Base-by-base conservation (phyloP, 2,888 invertebrate genomes). In the Metacarcinus magister region DNA sequence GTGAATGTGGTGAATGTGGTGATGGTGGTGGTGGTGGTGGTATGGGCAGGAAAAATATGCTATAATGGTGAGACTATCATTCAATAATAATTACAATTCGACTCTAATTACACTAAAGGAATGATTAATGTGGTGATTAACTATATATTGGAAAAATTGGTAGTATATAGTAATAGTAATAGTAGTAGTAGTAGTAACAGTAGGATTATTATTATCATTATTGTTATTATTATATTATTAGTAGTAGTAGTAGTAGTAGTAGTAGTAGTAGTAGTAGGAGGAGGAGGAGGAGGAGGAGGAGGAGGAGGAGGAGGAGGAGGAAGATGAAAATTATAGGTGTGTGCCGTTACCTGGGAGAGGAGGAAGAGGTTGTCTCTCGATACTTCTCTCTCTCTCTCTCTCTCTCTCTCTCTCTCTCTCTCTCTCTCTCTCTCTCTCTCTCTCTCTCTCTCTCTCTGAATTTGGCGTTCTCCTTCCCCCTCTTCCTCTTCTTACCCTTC, bases 241-340 rank as follows among this genome's bases (percentile, higher is more conserved):
- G 91, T 91, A 91, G 91, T 43, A 91, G 91, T 91, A 91, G 43
- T 91, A 91, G 91, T 91, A 91, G 91, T 91, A 91, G 82, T 82
- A 82, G 82, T 82, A 82, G 82, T 82, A 82, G 82, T 82, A 82
- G 82, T 82, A 82, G 82, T 82, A 60, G 23, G 60, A 60, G 60
- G 60, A 60, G 60, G 60, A 60, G 46, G 46, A 60, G 60, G 5
- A 60, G 60, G 60, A 60, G 60, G 60, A 60, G 60, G 60, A 60
- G 60, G 60, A 60, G 60, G n/a, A n/a, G 67, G n/a, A n/a, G 67
- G 32, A 32, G 82, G 32, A 32, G 82, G 28, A 32, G 82, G 32
- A 82, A 23, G 82, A 82, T 2, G 82, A 32, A 82, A 32, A 82
- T 82, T 82, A 82, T 32, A 82, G 82, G 82, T 82, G 67, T 67